phyloP scores from a whole-genome alignment of 2,888 invertebrate genomes.

The Tetanocera ferruginea region DNA sequence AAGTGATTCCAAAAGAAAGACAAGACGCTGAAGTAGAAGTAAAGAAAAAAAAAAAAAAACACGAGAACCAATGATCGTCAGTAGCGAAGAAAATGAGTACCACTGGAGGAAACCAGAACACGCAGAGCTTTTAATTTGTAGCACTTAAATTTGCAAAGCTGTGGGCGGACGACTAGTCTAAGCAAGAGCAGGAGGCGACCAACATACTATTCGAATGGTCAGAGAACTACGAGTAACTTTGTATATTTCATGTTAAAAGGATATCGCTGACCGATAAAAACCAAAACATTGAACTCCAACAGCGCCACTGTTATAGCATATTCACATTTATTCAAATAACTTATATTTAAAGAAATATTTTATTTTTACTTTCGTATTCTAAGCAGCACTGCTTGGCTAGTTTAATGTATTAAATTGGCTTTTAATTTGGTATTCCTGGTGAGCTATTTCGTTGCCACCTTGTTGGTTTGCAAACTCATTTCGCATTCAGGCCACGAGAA shows the following conservation, averaged over 20 bases:
- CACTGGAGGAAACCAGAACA: not conserved
- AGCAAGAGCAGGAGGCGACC: not conserved
- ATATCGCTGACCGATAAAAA: too few relatives aligned
- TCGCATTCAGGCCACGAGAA: conserved; percentile 21
- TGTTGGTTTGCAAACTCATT: conserved; percentile 16
- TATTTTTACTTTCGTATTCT: too few relatives aligned
- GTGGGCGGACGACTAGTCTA: not conserved
- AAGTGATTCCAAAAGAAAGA: not conserved
- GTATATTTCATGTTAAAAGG: too few relatives aligned
- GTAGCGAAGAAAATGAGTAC: conserved; percentile 27
- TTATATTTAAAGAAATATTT: too few relatives aligned
- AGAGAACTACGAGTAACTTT: too few relatives aligned
- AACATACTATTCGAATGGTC: too few relatives aligned
- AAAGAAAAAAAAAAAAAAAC: not conserved
- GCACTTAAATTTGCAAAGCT: not conserved
- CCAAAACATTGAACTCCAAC: too few relatives aligned
- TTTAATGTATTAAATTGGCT: not conserved
- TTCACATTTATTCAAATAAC: too few relatives aligned
- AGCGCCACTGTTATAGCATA: too few relatives aligned
- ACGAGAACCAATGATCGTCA: not conserved
- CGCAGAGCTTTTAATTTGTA: conserved; percentile 14
- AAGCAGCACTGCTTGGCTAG: not conserved
- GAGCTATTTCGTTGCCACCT: not conserved
- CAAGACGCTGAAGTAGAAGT: not conserved
- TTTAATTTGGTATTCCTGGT: not conserved